Percentiles rank a stretch among this genome's conserved stretches.
Conservation (phyloP, 1,140 invertebrate species). For the Dendroctonus valens region DNA sequence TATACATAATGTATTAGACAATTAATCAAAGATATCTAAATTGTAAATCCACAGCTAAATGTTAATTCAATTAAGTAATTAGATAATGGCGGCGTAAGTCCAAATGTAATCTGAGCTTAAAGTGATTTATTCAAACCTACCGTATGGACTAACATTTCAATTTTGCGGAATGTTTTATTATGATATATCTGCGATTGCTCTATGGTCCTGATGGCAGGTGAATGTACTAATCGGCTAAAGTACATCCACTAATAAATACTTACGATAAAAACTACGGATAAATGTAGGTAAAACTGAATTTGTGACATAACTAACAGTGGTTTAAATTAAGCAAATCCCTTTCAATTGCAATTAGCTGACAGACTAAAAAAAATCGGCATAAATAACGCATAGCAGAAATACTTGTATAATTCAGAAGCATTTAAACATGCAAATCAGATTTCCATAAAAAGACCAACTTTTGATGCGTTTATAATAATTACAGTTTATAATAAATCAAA, state of each 20-base stretch:
- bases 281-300: background rate
- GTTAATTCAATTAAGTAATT: conserved; percentile 14
- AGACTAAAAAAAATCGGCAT: background rate
- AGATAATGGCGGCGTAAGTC: conserved; percentile 6
- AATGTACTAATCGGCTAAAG: background rate
- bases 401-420: background rate
- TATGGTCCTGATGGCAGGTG: background rate
- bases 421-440: conserved; percentile 23
- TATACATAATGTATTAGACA: conserved; percentile 7
- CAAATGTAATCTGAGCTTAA: background rate
- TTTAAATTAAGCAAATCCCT: background rate
- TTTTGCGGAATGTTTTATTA: background rate
- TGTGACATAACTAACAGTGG: background rate
- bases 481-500: conserved; percentile 30
- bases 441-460: conserved; percentile 19
- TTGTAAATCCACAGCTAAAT: background rate
- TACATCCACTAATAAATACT: background rate
- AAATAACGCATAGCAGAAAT: background rate
- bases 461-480: conserved; percentile 30
- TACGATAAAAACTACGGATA: background rate
- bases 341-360: background rate
- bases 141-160: background rate
- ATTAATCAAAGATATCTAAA: background rate
- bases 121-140: background rate
- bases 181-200: background rate